Conservation (phyloP, 2,888 invertebrate species). For the Seira musarum region DNA sequence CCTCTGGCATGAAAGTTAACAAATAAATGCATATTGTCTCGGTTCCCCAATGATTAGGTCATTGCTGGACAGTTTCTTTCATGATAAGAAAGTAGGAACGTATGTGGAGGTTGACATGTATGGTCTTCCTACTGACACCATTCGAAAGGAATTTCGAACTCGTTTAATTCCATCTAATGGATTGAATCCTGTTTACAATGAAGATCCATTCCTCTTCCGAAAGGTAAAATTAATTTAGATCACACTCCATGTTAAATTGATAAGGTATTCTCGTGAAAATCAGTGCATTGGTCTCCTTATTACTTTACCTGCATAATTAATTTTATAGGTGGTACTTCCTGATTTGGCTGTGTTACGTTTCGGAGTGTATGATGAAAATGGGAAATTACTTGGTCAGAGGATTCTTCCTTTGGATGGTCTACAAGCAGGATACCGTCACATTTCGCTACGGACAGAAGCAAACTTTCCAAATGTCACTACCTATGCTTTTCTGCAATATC, state of each 20-base stretch:
- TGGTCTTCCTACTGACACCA: constrained; percentile 97
- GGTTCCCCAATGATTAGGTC: constrained; percentile 76
- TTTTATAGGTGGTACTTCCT: constrained; percentile 89
- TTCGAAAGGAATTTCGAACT: constrained; percentile 83
- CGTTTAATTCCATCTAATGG: constrained; percentile 97
- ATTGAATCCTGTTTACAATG: constrained; percentile 98
- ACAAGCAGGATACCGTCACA: constrained; percentile 98
- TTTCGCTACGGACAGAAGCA: constrained; percentile 96
- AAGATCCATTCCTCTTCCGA: constrained; percentile 97
- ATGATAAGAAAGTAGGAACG: constrained; percentile 98
- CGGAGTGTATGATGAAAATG: constrained; percentile 98
- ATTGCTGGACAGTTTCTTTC: constrained; percentile 99
- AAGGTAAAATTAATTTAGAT: constrained; percentile 77
- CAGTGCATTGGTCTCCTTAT: background rate
- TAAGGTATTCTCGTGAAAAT: background rate
- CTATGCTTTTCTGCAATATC: constrained; percentile 99
- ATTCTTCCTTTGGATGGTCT: constrained; percentile 98
- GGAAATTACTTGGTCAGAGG: constrained; percentile 95
- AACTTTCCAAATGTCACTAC: constrained; percentile 99
- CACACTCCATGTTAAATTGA: background rate
- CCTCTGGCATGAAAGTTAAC: background rate
- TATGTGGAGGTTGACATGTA: constrained; percentile 99
- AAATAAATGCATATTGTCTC: background rate
- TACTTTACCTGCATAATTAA: constrained; percentile 22
- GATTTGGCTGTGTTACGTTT: constrained; percentile 97